Conservation (phyloP, 2,797 vertebrate species). For the Acridotheres tristis region DNA sequence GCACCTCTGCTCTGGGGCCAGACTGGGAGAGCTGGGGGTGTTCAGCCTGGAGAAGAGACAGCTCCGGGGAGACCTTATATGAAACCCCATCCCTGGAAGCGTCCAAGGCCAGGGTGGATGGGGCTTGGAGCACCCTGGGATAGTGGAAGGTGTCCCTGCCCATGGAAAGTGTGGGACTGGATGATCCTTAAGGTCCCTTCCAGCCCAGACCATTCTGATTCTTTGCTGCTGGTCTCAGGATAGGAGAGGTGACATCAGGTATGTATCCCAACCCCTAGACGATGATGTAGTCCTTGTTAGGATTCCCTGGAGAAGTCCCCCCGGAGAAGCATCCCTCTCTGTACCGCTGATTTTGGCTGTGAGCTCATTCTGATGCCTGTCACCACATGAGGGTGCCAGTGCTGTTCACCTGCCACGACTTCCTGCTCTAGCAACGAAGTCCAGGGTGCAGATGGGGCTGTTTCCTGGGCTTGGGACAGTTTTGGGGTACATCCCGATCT, state of each 20-base stretch:
- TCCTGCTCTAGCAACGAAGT: background rate
- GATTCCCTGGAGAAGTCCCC: background rate
- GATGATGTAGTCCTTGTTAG: background rate
- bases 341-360: background rate
- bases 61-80: fast-evolving
- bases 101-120: fast-evolving
- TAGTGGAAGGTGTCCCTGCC: background rate
- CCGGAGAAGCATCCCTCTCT: background rate
- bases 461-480: background rate
- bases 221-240: background rate
- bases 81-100: background rate
- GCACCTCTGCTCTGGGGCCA: background rate
- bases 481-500: background rate
- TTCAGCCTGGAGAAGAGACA: background rate
- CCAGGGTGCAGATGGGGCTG: background rate
- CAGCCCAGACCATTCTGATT: background rate
- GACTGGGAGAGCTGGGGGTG: background rate
- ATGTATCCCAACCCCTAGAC: background rate
- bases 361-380: background rate
- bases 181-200: background rate
- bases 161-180: background rate
- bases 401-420: background rate
- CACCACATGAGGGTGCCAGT: conserved; percentile 62
- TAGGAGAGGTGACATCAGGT: background rate
- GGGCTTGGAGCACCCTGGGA: background rate